Conservation (phyloP, 1,140 invertebrate genomes). For the Penaeus chinensis region DNA sequence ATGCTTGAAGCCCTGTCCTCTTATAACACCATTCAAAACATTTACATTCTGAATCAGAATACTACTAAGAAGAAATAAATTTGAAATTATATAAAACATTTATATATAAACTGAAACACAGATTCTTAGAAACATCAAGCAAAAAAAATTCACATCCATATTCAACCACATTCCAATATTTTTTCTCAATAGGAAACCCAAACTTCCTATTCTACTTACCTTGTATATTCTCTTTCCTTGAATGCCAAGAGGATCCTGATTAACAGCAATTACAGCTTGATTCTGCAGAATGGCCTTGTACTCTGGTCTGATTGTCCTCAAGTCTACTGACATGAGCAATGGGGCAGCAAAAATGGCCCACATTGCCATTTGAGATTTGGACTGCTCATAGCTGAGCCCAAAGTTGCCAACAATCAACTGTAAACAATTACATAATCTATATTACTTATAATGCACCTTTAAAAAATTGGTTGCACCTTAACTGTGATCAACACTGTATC, state of each 20-base stretch:
- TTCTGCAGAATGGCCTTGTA: slow-evolving; percentile 67
- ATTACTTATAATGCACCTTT: not conserved
- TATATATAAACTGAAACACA: too few relatives aligned
- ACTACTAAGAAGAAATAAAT: too few relatives aligned
- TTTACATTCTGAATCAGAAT: not conserved
- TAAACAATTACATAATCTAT: slow-evolving; percentile 12
- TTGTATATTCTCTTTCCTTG: slow-evolving; percentile 69
- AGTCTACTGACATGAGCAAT: slow-evolving; percentile 70
- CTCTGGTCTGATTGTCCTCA: slow-evolving; percentile 65
- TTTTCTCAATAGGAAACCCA: too few relatives aligned
- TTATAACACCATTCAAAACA: not conserved
- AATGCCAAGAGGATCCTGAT: slow-evolving; percentile 68
- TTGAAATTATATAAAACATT: too few relatives aligned
- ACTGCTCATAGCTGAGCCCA: slow-evolving; percentile 67
- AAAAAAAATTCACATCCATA: not conserved
- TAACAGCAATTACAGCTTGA: slow-evolving; percentile 66
- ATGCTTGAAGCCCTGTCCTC: not conserved
- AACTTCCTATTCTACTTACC: slow-evolving; percentile 11
- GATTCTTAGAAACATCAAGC: too few relatives aligned
- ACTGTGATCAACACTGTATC: too few relatives aligned
- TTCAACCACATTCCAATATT: not conserved
- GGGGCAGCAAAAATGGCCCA: slow-evolving; percentile 70
- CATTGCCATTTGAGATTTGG: slow-evolving; percentile 69
- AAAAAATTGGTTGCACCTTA: too few relatives aligned
- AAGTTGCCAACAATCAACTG: slow-evolving; percentile 68